Conservation (phyloP, 2,888 invertebrate species). For the Drosophila pseudotakahashii region DNA sequence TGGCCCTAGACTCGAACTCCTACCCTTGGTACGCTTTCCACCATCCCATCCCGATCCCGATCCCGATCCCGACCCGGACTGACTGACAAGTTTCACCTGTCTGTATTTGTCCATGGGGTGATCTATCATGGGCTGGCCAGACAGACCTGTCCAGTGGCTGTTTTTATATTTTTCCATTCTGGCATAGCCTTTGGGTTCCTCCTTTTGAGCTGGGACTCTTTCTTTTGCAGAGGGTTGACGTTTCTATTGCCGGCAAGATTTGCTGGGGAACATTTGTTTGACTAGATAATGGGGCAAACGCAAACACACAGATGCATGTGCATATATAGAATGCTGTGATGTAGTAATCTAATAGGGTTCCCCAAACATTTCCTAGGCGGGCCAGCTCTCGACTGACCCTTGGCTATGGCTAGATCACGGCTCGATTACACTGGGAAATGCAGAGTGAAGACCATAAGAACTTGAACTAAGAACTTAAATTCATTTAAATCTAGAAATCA, state of each 20-base stretch:
- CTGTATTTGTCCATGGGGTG: constrained; percentile 77
- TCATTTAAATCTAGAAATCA: too few species aligned
- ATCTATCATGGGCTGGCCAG: constrained; percentile 65
- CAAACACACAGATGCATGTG: constrained; percentile 31
- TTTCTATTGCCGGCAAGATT: constrained; percentile 74
- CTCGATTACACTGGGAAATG: constrained; percentile 6
- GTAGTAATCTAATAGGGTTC: constrained; percentile 69
- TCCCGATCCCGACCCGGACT: constrained; percentile 28
- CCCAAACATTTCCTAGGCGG: constrained; percentile 52
- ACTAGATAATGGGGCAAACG: constrained; percentile 69
- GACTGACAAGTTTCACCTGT: constrained; percentile 81
- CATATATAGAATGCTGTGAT: constrained; percentile 30
- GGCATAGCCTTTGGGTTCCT: constrained; percentile 6
- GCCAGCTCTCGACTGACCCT: constrained; percentile 61
- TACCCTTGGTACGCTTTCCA: constrained; percentile 1
- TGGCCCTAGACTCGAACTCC: constrained; percentile 9
- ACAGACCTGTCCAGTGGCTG: constrained; percentile 48
- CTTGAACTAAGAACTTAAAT: too few species aligned
- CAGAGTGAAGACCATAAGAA: too few species aligned
- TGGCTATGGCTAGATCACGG: constrained; percentile 37
- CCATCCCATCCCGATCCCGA: constrained; percentile 11
- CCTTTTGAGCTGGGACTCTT: constrained; percentile 16
- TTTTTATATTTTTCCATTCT: constrained; percentile 23
- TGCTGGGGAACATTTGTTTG: constrained; percentile 75
- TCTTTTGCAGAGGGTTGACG: constrained; percentile 60